phyloP scores from a whole-genome alignment of 1,140 invertebrate species.

The Hycleus cichorii region DNA sequence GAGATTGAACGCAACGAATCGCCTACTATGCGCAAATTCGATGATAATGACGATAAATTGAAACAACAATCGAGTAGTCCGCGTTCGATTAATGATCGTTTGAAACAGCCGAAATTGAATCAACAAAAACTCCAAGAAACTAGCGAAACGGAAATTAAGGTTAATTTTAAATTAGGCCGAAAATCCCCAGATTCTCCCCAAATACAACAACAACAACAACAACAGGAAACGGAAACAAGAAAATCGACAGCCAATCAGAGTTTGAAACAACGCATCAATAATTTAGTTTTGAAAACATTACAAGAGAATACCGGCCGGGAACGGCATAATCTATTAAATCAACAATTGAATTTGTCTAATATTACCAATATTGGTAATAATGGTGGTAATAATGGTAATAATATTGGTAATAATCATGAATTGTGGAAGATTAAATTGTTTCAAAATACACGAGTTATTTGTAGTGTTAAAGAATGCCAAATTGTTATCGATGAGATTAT shows the following conservation, averaged over 20 bases:
- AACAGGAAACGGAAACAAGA: slow-evolving; percentile 26
- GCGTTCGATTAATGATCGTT: slow-evolving; percentile 34
- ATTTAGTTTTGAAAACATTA: slow-evolving; percentile 77
- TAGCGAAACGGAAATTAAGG: slow-evolving; percentile 11
- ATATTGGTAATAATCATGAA: slow-evolving; percentile 49
- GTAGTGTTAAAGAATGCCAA: slow-evolving; percentile 66
- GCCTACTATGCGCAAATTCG: background rate
- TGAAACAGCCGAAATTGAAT: slow-evolving; percentile 37
- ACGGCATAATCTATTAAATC: slow-evolving; percentile 49
- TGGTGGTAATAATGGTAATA: slow-evolving; percentile 13
- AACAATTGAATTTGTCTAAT: slow-evolving; percentile 23
- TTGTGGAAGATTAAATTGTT: slow-evolving; percentile 74
- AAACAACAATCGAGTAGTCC: slow-evolving; percentile 16
- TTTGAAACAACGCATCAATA: slow-evolving; percentile 80
- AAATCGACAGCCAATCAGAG: slow-evolving; percentile 53
- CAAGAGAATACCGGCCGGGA: slow-evolving; percentile 86
- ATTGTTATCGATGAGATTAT: slow-evolving; percentile 73
- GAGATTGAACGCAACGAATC: slow-evolving; percentile 9
- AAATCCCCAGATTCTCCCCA: slow-evolving; percentile 1
- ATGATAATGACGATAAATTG: background rate
- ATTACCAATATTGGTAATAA: background rate
- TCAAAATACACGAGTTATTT: slow-evolving; percentile 70
- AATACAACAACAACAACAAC: slow-evolving; percentile 26
- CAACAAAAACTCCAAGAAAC: slow-evolving; percentile 18
- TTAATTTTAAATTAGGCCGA: slow-evolving; percentile 24